Evolutionary conservation across 2,888 invertebrate species (phyloP).

Genomic region (Spilarctia lutea): DNA sequence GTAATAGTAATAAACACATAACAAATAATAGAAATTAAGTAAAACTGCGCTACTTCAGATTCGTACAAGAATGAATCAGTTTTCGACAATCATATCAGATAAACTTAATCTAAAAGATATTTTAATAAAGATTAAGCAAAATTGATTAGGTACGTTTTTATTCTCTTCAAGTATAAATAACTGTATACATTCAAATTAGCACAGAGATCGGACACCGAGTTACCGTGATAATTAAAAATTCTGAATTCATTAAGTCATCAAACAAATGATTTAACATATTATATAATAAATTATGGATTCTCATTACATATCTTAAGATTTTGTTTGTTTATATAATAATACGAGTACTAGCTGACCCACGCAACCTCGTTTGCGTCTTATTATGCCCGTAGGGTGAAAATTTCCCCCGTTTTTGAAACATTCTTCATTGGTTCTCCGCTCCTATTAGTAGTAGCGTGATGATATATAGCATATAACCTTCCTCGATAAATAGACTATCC

Average conservation of each 20-base stretch:
- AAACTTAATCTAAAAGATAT: background rate
- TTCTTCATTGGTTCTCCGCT: no score
- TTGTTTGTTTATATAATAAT: slow-evolving; percentile 11
- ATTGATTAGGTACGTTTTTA: background rate
- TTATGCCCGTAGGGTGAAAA: no score
- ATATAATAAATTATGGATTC: slow-evolving; percentile 15
- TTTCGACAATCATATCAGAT: background rate
- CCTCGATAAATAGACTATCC: no score
- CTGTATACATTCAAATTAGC: background rate
- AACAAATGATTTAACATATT: slow-evolving; percentile 3
- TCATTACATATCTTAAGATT: background rate
- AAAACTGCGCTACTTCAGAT: background rate
- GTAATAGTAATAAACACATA: background rate
- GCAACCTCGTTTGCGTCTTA: no score
- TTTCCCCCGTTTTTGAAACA: no score
- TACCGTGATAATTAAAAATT: background rate
- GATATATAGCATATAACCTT: no score
- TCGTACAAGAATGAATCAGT: background rate
- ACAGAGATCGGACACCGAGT: background rate
- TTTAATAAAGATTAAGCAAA: background rate
- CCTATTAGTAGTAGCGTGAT: no score
- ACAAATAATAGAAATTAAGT: background rate
- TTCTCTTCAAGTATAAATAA: background rate
- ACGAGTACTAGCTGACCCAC: no score
- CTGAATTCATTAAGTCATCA: background rate